Evolutionary conservation across 2,888 invertebrate species (phyloP).

Genomic region (Augochlorella aurata): DNA sequence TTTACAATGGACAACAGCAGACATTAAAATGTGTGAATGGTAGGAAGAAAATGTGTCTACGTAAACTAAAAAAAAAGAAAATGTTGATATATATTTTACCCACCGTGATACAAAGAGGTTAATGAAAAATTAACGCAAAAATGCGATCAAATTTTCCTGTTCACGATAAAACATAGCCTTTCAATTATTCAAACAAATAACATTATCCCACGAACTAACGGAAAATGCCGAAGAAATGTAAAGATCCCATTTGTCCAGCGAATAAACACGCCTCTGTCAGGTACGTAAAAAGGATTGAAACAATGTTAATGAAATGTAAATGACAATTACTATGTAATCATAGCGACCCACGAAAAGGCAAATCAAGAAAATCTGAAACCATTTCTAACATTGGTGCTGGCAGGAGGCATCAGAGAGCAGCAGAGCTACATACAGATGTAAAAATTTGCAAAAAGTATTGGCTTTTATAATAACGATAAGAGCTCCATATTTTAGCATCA

Average conservation of each 20-base stretch:
- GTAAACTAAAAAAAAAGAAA: conserved; percentile 31
- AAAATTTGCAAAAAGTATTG: conserved; percentile 51
- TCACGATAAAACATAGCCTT: background rate
- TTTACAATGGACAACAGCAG: background rate
- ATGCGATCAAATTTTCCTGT: background rate
- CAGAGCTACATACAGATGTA: background rate
- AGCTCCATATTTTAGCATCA: background rate
- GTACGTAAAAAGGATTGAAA: conserved; percentile 23
- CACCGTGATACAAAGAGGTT: conserved; percentile 16
- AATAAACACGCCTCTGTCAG: conserved; percentile 16
- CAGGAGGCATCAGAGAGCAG: background rate
- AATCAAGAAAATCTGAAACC: conserved; percentile 10
- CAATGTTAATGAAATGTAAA: background rate
- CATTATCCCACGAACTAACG: background rate
- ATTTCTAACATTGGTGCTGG: background rate
- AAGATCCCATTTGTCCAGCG: conserved; percentile 48
- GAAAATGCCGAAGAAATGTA: conserved; percentile 55
- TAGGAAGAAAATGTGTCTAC: conserved; percentile 12
- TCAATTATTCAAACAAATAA: background rate
- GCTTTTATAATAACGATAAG: background rate
- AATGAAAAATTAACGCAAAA: conserved; percentile 16
- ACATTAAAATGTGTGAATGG: conserved; percentile 22
- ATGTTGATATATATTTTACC: background rate
- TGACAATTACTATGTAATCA: background rate
- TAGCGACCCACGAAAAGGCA: background rate